Conservation (phyloP, 2,113 vertebrate species). For the Lota lota region DNA sequence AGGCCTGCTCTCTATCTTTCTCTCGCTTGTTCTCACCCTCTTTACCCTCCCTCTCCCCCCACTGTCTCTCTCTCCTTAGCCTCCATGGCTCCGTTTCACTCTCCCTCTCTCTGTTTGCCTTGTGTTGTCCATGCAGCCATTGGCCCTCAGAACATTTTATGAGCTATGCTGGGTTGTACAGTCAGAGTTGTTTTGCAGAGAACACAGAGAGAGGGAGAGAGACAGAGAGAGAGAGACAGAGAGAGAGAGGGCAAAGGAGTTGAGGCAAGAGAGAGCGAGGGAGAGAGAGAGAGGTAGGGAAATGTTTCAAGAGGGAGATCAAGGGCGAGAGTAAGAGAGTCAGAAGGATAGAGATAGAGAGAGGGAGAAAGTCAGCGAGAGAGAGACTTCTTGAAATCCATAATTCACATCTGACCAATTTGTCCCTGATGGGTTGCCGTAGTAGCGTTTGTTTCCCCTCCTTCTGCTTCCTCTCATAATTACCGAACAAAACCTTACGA, state of each 20-base stretch:
- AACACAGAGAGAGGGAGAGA: neutral
- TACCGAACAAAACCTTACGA: conserved; percentile 50
- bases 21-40: neutral
- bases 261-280: too few species aligned
- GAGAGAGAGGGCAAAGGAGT: too few species aligned
- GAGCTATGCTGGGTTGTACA: conserved; percentile 37
- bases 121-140: conserved; percentile 45
- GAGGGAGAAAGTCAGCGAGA: neutral
- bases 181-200: conserved; percentile 6
- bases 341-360: conserved; percentile 7
- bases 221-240: conserved; percentile 8
- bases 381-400: conserved; percentile 40
- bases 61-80: too few species aligned
- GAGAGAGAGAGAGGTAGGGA: too few species aligned
- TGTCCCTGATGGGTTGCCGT: conserved; percentile 44
- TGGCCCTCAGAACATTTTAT: conserved; percentile 63
- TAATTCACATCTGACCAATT: conserved; percentile 56
- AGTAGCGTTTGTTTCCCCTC: conserved; percentile 29
- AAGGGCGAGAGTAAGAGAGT: neutral
- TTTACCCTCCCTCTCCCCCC: neutral
- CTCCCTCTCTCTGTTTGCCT: conserved; percentile 5
- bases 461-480: conserved; percentile 52
- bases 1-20: conserved; percentile 13
- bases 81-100: neutral
- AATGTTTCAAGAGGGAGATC: too few species aligned